phyloP scores from a whole-genome alignment of 1,140 invertebrate genomes.

The Polypedilum pembai region DNA sequence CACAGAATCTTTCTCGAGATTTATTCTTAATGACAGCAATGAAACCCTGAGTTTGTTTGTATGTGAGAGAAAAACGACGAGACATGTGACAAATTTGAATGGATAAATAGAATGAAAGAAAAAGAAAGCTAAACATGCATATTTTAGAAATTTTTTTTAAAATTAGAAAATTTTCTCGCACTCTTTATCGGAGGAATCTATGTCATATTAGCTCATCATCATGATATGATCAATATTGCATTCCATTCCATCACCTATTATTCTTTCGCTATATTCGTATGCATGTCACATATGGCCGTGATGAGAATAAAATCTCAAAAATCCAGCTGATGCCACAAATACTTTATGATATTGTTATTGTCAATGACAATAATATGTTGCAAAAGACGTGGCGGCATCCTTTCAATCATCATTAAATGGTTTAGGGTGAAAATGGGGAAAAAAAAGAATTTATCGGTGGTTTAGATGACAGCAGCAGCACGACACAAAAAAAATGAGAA shows the following conservation, averaged over 20 bases:
- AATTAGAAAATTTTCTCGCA: too few species aligned
- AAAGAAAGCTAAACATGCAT: neutral
- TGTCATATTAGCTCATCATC: too few species aligned
- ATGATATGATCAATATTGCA: neutral
- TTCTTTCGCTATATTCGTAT: neutral
- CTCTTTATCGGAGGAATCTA: too few species aligned
- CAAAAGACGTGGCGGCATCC: neutral
- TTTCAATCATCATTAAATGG: too few species aligned
- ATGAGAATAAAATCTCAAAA: neutral
- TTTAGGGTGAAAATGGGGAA: too few species aligned
- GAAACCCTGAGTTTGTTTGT: neutral
- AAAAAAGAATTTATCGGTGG: too few species aligned
- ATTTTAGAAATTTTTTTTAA: neutral
- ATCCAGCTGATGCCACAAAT: neutral
- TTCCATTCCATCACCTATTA: neutral
- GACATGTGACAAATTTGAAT: constrained; percentile 1
- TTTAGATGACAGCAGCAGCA: too few species aligned
- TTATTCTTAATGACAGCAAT: constrained; percentile 21
- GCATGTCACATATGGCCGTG: neutral
- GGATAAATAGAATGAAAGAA: neutral
- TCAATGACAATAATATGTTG: neutral
- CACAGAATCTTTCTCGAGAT: neutral
- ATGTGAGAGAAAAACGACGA: neutral
- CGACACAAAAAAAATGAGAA: too few species aligned
- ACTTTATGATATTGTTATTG: neutral